Evolutionary conservation across 2,113 vertebrate species (phyloP).

Genomic region (Sorex fumeus): DNA sequence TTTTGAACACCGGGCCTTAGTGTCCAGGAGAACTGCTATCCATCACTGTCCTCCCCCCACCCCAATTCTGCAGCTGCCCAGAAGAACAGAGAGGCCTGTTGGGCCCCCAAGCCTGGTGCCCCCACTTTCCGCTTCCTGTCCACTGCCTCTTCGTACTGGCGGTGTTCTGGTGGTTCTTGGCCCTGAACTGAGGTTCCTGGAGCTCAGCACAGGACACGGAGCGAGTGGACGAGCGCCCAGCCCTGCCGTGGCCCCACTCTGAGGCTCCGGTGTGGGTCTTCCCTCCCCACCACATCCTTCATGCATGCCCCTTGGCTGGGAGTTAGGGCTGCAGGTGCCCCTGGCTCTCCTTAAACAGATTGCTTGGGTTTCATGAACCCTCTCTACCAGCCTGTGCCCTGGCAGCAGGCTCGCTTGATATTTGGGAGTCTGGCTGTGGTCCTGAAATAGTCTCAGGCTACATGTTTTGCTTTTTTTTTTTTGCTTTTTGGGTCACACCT

Average conservation of each 20-base stretch:
- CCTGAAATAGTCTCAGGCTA: not conserved
- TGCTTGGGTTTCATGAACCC: not conserved
- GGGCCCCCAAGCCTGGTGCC: too few species aligned
- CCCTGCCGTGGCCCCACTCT: not conserved
- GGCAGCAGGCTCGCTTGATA: not conserved
- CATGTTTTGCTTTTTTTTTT: not conserved
- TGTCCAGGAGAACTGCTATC: not conserved
- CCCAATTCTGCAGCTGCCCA: not conserved
- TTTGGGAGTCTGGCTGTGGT: not conserved
- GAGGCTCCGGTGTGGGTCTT: too few species aligned
- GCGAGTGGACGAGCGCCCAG: not conserved
- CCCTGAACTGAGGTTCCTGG: not conserved
- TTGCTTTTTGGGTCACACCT: too few species aligned
- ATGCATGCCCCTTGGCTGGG: not conserved
- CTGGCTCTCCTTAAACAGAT: conserved; percentile 13
- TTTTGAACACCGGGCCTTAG: not conserved
- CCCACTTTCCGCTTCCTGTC: not conserved
- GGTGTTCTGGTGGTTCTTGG: not conserved
- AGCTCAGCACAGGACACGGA: not conserved
- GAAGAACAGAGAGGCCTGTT: not conserved
- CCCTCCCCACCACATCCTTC: not conserved
- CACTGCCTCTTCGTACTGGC: fast-evolving
- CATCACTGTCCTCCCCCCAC: not conserved
- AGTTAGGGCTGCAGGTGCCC: not conserved
- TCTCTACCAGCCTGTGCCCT: not conserved